phyloP scores from a whole-genome alignment of 23 tunicate genomes.

The Styela clava region DNA sequence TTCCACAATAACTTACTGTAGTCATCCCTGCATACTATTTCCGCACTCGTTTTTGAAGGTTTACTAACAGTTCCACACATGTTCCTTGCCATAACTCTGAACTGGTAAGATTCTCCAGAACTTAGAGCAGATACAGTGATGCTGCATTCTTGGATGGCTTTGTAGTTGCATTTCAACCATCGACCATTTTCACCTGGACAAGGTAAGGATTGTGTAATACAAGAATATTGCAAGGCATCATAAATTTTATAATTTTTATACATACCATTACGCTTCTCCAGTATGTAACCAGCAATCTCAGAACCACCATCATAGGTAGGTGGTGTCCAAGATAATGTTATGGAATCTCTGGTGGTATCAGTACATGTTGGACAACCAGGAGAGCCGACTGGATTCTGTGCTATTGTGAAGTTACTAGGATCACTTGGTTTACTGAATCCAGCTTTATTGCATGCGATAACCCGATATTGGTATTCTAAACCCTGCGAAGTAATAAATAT shows the following conservation, averaged over 20 bases:
- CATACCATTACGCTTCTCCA: constrained; percentile 42
- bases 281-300: constrained; percentile 31
- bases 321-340: constrained; percentile 39
- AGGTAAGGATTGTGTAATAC: no score
- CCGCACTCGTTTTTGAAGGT: constrained; percentile 83
- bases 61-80: constrained; percentile 82
- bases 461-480: constrained; percentile 50
- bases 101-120: constrained; percentile 80
- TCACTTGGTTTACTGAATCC: constrained; percentile 45
- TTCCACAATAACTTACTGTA: constrained; percentile 34
- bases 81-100: constrained; percentile 88
- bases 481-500: constrained; percentile 19
- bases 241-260: not conserved
- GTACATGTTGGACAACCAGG: constrained; percentile 38
- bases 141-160: constrained; percentile 24
- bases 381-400: constrained; percentile 29
- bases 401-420: constrained; percentile 20
- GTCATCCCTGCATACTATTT: constrained; percentile 83
- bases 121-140: constrained; percentile 37
- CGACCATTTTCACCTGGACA: constrained; percentile 25
- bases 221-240: not conserved
- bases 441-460: constrained; percentile 45
- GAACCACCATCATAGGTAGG: constrained; percentile 48
- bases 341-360: constrained; percentile 40
- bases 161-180: constrained; percentile 51